Percentiles rank a stretch among this genome's conserved stretches.
Conservation (phyloP, 2,888 invertebrate genomes). For the Molanna angustata region DNA sequence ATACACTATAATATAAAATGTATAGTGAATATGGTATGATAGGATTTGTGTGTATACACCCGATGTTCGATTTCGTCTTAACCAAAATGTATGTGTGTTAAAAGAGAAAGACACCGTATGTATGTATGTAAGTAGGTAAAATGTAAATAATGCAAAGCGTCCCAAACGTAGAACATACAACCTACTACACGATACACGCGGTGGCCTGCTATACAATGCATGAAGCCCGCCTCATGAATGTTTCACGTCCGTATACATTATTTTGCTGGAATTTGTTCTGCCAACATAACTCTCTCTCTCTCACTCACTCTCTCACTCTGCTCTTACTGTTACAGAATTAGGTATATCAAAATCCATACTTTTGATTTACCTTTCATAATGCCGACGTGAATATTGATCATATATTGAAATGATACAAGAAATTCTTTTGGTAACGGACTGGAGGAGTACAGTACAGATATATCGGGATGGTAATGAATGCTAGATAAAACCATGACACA, state of each 20-base stretch:
- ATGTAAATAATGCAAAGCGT: slow-evolving; percentile 31
- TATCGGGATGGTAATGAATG: too few relatives aligned
- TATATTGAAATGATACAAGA: too few relatives aligned
- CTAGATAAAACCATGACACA: too few relatives aligned
- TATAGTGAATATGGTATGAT: background rate
- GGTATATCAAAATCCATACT: slow-evolving; percentile 24
- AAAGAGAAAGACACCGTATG: slow-evolving; percentile 24
- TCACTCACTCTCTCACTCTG: too few relatives aligned
- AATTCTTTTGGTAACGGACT: too few relatives aligned
- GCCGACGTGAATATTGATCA: too few relatives aligned
- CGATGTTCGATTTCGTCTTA: slow-evolving; percentile 14
- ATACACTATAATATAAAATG: background rate
- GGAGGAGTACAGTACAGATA: too few relatives aligned
- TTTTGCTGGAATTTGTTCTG: slow-evolving; percentile 32
- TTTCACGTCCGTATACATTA: slow-evolving; percentile 32
- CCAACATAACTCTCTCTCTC: slow-evolving; percentile 30
- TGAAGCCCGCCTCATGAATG: slow-evolving; percentile 31
- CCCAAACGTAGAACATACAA: slow-evolving; percentile 32
- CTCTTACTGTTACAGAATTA: slow-evolving; percentile 26
- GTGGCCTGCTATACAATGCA: slow-evolving; percentile 32
- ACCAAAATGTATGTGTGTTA: slow-evolving; percentile 30
- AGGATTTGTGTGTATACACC: background rate
- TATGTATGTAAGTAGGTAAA: slow-evolving; percentile 19
- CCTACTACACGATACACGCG: slow-evolving; percentile 10
- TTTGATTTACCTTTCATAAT: too few relatives aligned